Conservation (phyloP, 2,113 vertebrate genomes). For the Caranx melampygus region DNA sequence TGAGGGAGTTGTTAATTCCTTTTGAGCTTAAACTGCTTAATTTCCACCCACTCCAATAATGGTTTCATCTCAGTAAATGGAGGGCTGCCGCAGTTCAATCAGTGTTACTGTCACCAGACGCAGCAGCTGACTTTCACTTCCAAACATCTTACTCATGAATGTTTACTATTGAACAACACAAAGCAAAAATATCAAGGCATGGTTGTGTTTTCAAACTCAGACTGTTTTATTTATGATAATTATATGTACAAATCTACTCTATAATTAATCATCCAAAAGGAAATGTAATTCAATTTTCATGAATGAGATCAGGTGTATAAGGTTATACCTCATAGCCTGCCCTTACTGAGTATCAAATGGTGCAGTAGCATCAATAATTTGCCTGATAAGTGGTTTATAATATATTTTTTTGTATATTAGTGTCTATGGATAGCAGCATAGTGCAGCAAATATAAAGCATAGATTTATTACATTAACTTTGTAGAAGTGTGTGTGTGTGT, state of each 20-base stretch:
- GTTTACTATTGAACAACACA: background rate
- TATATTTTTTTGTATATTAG: background rate
- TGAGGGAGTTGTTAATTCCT: slow-evolving; percentile 56
- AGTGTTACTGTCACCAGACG: slow-evolving; percentile 17
- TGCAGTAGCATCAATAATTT: background rate
- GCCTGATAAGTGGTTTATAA: background rate
- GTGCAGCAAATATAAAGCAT: background rate
- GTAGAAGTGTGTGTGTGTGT: background rate
- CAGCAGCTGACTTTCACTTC: slow-evolving; percentile 31
- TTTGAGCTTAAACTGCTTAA: slow-evolving; percentile 63
- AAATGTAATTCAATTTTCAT: no score
- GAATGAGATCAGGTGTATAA: no score
- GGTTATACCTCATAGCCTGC: no score
- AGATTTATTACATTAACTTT: background rate
- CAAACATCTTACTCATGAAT: background rate
- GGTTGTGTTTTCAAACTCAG: background rate
- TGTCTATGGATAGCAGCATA: background rate
- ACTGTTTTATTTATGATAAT: background rate
- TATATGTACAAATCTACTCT: background rate
- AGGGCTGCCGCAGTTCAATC: slow-evolving; percentile 40
- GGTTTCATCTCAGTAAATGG: slow-evolving; percentile 60
- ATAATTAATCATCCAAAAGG: no score
- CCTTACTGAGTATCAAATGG: no score
- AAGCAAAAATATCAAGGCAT: background rate
- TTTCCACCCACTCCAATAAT: slow-evolving; percentile 64